Evolutionary conservation across 2,888 invertebrate genomes (phyloP), one percentile per base, ranked within the genome.

Genomic region (Metellina segmentata): DNA sequence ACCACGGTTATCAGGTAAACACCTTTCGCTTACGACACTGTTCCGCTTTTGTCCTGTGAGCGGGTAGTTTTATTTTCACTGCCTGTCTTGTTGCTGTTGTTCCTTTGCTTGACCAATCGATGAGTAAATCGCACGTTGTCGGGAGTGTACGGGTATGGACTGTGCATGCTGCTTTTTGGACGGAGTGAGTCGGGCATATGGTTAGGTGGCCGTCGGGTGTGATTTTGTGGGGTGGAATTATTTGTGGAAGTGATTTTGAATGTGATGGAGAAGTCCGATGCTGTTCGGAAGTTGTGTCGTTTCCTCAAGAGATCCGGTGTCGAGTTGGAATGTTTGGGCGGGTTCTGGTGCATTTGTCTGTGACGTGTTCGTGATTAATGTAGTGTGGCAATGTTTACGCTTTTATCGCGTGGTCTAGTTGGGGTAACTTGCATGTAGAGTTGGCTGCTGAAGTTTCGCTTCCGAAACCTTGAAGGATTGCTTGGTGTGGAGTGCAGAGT

Each of bases 31-130:
- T 19, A 75, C 53, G n/a, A 20, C 9, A 13, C 6, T 85, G 83
- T 34, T 53, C 77, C 20, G 20, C 74, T 70, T 11, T 13, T 11
- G 20, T 74, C 13, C 34, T 13, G 6, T 74, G n/a, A 49, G 0
- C 16, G 11, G 49, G 16, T 34, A 48, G 71, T 48, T 81, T 69
- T 34, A n/a, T 53, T 69, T 69, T 34, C 48, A 49, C 11, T 16
- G 19, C 16, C 16, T 78, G 77, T 48, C 77, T 13, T 77, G 34
- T 13, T 77, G 34, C 34, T 34, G 34, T 34, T 34, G 34, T 34
- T 34, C 34, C 34, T 34, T 69, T 69, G 75, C 85, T 90, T 90
- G 90, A 90, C 90, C 90, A 91, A 91, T 91, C 90, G 90, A 91
- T 91, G 81, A 53, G 34, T 48, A 75, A 61, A 79, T 91, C 86